Base-by-base conservation (phyloP, 1,140 invertebrate species). In the Zaprionus africanus region DNA sequence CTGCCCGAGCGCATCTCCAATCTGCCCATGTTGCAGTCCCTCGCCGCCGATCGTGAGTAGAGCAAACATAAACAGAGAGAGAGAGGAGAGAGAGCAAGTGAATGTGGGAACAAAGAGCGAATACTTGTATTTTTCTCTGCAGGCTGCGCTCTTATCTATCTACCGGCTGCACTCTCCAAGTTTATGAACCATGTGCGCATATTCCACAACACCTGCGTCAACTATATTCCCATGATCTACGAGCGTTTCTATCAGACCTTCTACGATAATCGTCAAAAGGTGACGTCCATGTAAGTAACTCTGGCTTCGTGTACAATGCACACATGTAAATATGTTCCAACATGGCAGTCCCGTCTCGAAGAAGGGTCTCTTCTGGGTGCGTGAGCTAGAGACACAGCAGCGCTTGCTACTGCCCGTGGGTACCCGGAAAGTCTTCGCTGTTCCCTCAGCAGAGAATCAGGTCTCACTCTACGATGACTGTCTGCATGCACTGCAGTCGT, bases 181-280 rank as follows among this genome's bases (percentile, higher is more conserved):
- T 91, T 91, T 46, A 72, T 92, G 58, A 90, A 85, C 53, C 90
- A 92, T 67, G 81, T 92, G 54, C 82, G 91, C 57, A 92, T 92
- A 51, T 92, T 92, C 65, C 90, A 92, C 78, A 92, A 92, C 64
- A 82, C 90, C 4, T 60, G 75, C 12, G 79, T 92, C 19, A 92
- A 92, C 24, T 90, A 92, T 57, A 87, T 92, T 71, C 92, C 92
- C 19, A 91, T 92, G 75, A 70, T 91, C 12, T 92, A 92, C 36
- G 92, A 92, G 56, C 82, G 77, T 7, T 91, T 90, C 77, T 91
- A 91, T 54, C 87, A 90, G 67, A 92, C 73, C 43, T 91, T 92
- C 62, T 92, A 87, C 67, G 91, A 92, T 11, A 91, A 91, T 43
- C 74, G 87, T 1, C 76, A 80, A 22, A 78, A 79, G 34, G 51